Evolutionary conservation across 2,888 invertebrate species (phyloP), one percentile per base, ranked within the genome.

Genomic region (Heliconius cydno): DNA sequence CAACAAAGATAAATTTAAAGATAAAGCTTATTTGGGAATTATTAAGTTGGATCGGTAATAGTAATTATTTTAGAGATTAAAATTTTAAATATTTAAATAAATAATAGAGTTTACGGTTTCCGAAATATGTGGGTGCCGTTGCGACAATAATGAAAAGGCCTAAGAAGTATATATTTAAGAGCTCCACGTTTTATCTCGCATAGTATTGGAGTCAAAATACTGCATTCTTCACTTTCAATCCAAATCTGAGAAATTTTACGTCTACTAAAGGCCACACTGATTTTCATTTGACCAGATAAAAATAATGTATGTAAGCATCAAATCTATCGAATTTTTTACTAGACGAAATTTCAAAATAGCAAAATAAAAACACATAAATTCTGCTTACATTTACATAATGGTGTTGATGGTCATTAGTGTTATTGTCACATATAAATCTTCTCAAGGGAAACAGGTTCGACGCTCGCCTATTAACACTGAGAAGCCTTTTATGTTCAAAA

Each of bases 351-450:
- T 10, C 34, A 68, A 38, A 22, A 19, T 68, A n/a, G 34, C 34
- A 22, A 34, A 34, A 67, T 66, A 67, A 30, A 67, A 67, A 67
- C 0, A 38, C 9, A 68, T 68, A 12, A 34, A 34, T 22, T 38
- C 12, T 12, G 38, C n/a, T 70, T 25, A 25, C 15, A 38, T 15
- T 70, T 70, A 13, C 25, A 25, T 70, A 70, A 68, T 6, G 12
- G 34, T 68, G n/a, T 38, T 25, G 13, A 70, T 41, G 13, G 41
- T 70, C 68, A 12, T 41, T 68, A 68, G 38, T 38, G 6, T 38
- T 41, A 41, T 70, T 72, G 57, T n/a, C 72, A 57, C n/a, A 13
- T 30, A 72, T 30, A 57, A 72, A 72, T 72, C 52, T 72, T 57
- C 22, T 57, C 72, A 72, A 72, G 52, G 30, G 30, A 30, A 72